These are phyloP conservation scores for Pyrrhosoma nymphula DNA, from an alignment of 2,888 invertebrate species.

Conservation along the genomic window DNA sequence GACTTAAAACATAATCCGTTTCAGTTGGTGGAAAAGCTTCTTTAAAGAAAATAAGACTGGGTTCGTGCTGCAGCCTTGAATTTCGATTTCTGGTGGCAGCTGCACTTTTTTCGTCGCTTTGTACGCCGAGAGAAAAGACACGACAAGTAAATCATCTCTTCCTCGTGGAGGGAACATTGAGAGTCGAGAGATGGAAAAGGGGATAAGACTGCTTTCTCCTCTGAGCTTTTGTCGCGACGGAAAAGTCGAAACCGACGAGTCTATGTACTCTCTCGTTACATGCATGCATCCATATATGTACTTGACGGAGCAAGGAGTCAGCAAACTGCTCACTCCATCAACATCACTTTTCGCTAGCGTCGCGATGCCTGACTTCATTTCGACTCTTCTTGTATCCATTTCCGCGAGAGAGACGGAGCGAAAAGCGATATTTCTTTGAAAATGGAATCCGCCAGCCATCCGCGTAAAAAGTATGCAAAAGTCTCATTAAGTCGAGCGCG, in stretches of 20 bases:
- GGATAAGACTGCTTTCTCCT: too few relatives aligned
- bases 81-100: neutral
- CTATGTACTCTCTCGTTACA: neutral
- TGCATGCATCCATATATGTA: neutral
- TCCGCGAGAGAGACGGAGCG: neutral
- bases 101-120: neutral
- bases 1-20: neutral
- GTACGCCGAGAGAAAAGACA: neutral
- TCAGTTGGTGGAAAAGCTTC: neutral
- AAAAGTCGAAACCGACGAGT: neutral
- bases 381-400: neutral
- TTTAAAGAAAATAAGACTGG: neutral
- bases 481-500: neutral
- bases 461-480: neutral
- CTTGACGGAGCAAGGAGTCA: neutral
- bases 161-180: neutral
- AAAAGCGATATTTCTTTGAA: neutral
- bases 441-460: neutral
- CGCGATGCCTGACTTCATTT: neutral
- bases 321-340: slow-evolving; percentile 25
- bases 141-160: neutral
- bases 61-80: neutral
- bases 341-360: neutral
- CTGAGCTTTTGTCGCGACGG: neutral
- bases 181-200: neutral